Base-by-base conservation (phyloP, 2,797 vertebrate genomes). In the Siniperca undulata region DNA sequence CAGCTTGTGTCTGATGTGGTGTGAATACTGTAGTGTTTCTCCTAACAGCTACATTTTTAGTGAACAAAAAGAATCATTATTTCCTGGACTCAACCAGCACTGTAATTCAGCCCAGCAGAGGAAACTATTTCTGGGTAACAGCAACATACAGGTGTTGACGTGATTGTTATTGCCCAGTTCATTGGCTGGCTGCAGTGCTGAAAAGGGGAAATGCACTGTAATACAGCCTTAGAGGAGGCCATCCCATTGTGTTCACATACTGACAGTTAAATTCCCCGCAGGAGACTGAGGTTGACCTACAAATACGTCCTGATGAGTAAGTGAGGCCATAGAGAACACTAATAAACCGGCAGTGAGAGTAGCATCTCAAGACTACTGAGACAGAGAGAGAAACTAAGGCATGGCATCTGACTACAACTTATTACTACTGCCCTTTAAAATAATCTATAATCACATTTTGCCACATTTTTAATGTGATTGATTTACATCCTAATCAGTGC, bases 101-200 rank as follows among this genome's bases (percentile, higher is more conserved):
- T 38, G 60, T 53, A 68, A 68, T 38, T 61, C 53, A 74, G 3
- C 30, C 76, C 48, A 56, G 74, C 24, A 66, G 44, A 59, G 44
- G 1, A 3, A 30, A 62, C 38, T 71, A n/a, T 67, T 60, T 67
- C 65, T 59, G 69, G 24, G 64, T 48, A 77, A 74, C 20, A 24
- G 44, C 58, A 30, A 42, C 55, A 56, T 34, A 22, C 48, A 27
- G 44, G 34, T 83, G 85, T 70, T 44, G 75, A 73, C 36, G 5
- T 30, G 48, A 82, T 34, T 12, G 50, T 59, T 38, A 14, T 2
- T 44, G 55, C 50, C 38, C 40, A 27, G 65, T 59, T 75, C 0
- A 10, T 9, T 16, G 7, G 34, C 60, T 38, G 42, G 68, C 62
- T 56, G 61, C 38, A 30, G 30, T 0, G 46, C 38, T 58, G 58